Evolutionary conservation across 2,888 invertebrate genomes (phyloP), one percentile per base, ranked within the genome.

Genomic region (Lumbricus terrestris): DNA sequence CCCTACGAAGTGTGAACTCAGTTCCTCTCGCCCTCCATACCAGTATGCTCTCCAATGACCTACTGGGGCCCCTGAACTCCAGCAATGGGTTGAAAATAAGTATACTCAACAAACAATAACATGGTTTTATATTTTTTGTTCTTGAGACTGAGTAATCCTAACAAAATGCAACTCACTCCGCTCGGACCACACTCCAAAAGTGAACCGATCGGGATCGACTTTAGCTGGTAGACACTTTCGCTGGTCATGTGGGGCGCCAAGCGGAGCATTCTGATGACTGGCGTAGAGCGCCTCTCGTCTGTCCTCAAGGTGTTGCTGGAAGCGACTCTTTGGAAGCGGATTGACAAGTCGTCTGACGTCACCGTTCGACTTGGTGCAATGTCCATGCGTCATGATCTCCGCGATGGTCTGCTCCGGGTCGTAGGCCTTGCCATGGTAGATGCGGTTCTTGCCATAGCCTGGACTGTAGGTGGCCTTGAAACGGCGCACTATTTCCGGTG

Each of bases 391-490:
- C 94, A 94, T 94, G 35, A 93, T 93, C n/a, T 92, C 93, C n/a
- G 94, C 94, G 93, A 93, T 93, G 88, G 93, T 91, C 82, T 92
- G 92, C n/a, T 94, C 94, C 18, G 95, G 94, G 69, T 95, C 95
- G 90, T 92, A 92, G 0, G 95, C 94, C 91, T 93, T 93, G 33
- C 95, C 95, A 91, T 95, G 94, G 91, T 94, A 94, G 6, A 95
- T 93, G 37, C 93, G 92, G 91, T 92, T 93, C 90, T 93, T 92
- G 13, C 95, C 94, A 83, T 94, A 94, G 91, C 94, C 94, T 23
- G 95, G 95, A 15, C 93, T 92, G 37, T 93, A 92, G 29, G 94
- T 94, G 35, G 93, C 93, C 40, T 94, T 92, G 92, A 95, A 95
- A 88, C 93, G 92, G 37, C 93, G 91, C 35, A 95, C 93, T 20